Conservation (phyloP, 2,797 vertebrate species). For the Liasis olivaceus region DNA sequence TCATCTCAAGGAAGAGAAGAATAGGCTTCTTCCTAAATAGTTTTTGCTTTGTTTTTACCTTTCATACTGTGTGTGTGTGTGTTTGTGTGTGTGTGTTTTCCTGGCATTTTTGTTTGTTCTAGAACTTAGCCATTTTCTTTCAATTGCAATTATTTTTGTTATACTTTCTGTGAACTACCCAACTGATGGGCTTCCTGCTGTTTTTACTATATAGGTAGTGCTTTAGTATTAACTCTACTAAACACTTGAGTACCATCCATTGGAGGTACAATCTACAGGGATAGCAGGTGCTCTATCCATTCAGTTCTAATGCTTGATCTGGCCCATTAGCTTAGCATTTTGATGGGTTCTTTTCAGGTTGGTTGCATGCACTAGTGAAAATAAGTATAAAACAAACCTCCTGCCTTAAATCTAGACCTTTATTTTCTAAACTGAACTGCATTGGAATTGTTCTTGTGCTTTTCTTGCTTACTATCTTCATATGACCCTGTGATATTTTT, state of each 20-base stretch:
- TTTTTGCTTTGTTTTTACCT: slow-evolving; percentile 19
- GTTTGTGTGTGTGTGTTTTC: neutral
- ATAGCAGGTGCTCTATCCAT: slow-evolving; percentile 28
- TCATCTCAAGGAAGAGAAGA: neutral
- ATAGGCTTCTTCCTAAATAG: slow-evolving; percentile 33
- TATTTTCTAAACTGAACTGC: slow-evolving; percentile 42
- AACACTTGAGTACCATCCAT: slow-evolving; percentile 12
- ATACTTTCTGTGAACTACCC: slow-evolving; percentile 42
- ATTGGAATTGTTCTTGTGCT: slow-evolving; percentile 33
- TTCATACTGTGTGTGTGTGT: slow-evolving; percentile 9
- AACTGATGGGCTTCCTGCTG: slow-evolving; percentile 47
- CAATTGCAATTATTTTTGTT: slow-evolving; percentile 15
- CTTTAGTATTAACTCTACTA: slow-evolving; percentile 6
- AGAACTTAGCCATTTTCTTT: slow-evolving; percentile 40
- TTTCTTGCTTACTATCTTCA: slow-evolving; percentile 50
- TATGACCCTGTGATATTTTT: neutral
- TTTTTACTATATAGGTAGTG: slow-evolving; percentile 36
- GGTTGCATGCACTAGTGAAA: slow-evolving; percentile 27
- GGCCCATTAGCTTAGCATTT: slow-evolving; percentile 36
- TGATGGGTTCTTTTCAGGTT: slow-evolving; percentile 39
- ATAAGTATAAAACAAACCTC: slow-evolving; percentile 33
- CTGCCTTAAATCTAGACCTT: slow-evolving; percentile 43
- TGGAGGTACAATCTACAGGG: slow-evolving; percentile 4
- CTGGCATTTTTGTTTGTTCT: slow-evolving; percentile 50
- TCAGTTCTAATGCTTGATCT: neutral